These are phyloP conservation scores for Monomorium pharaonis DNA, from an alignment of 1,140 invertebrate genomes.

Conservation along the genomic window DNA sequence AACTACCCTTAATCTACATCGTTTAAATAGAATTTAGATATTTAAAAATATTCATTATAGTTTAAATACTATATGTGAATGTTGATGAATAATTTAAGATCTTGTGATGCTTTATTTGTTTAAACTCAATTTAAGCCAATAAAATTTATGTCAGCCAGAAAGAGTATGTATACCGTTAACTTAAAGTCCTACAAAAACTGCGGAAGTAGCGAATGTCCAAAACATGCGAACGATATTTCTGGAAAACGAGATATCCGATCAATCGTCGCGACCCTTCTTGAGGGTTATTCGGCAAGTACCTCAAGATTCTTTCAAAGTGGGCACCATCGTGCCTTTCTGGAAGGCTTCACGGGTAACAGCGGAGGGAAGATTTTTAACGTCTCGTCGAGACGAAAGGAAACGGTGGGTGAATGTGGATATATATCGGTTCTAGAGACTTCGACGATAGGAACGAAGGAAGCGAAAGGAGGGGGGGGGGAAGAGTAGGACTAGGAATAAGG, in stretches of 20 bases:
- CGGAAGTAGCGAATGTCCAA: constrained; percentile 47
- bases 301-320: constrained; percentile 13
- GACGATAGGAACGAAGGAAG: constrained; percentile 1
- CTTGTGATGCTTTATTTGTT: background rate
- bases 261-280: constrained; percentile 57
- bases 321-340: constrained; percentile 55
- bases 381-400: constrained; percentile 67
- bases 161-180: constrained; percentile 21
- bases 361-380: constrained; percentile 68
- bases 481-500: constrained; percentile 38
- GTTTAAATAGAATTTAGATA: background rate
- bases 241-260: constrained; percentile 52
- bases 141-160: constrained; percentile 30
- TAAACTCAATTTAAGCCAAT: background rate
- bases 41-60: no score
- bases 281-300: constrained; percentile 68
- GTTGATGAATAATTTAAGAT: background rate
- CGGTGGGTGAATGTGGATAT: constrained; percentile 64
- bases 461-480: background rate
- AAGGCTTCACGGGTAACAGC: constrained; percentile 25
- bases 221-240: constrained; percentile 38
- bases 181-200: background rate
- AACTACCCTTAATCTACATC: background rate
- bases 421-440: constrained; percentile 62
- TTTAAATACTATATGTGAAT: background rate